Evolutionary conservation across 2,888 invertebrate species (phyloP), one percentile per base, ranked within the genome.

Genomic region (Drosophila formosana): DNA sequence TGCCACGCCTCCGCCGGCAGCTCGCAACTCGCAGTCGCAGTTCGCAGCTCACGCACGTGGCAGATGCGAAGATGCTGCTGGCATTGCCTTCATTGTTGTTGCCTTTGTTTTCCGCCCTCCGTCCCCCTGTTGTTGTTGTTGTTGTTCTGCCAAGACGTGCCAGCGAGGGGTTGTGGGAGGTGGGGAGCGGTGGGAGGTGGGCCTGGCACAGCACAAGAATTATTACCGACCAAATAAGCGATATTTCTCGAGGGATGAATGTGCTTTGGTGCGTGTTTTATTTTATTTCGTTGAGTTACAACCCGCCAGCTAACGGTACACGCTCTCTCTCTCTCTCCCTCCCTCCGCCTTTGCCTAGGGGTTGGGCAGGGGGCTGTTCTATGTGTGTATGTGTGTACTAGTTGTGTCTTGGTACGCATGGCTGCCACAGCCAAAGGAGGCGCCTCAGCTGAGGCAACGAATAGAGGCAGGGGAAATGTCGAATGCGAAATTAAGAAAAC

Each of bases 221-320:
- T 91, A 91, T 91, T 91, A 86, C 87, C 85, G 89, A 85, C 88
- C 90, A 91, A 91, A 91, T 91, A 91, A 91, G 90, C 91, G 90
- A 91, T 91, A 90, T 90, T 90, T 91, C 91, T 91, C 90, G 91
- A 89, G 91, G 91, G 91, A 91, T 91, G 91, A 91, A 91, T 91
- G 91, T 90, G 90, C 91, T 88, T 88, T 91, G 91, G 91, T 91
- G 91, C 91, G 91, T 91, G 91, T 91, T 91, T 91, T 91, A 91
- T 91, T 91, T 91, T 91, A 90, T 91, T 91, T 90, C 82, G 88
- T 91, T 91, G 87, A 90, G 90, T 90, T 91, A 90, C 85, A 78
- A 78, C 86, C 83, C 76, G 75, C 72, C 80, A 80, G 76, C 78
- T 77, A 89, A 80, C 78, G 80, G 82, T 85, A 72, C 83, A 86